A percentile compares a stretch with the other conserved stretches of the same genome.
phyloP scores from a whole-genome alignment of 2,113 vertebrate species.

The Spilogale gracilis region DNA sequence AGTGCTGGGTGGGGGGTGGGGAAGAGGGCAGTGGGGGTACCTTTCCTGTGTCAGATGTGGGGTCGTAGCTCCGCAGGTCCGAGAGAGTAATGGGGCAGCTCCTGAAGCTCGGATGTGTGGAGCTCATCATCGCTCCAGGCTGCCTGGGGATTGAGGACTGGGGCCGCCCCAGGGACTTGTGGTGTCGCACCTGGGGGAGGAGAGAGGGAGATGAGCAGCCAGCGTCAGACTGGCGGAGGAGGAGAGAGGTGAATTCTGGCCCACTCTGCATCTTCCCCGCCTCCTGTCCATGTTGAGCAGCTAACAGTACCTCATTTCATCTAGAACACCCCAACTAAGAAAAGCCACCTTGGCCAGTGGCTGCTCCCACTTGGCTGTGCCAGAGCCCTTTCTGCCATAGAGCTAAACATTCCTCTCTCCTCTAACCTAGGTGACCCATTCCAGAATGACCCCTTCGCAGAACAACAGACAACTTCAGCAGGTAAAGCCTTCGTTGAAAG shows the following conservation, averaged over 20 bases:
- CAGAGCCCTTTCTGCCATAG: not conserved
- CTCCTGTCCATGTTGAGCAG: rapidly evolving
- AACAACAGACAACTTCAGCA: constrained; percentile 90
- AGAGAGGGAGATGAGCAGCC: not conserved
- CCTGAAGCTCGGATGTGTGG: too few species aligned
- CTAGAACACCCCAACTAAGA: not conserved
- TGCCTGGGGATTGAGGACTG: not conserved
- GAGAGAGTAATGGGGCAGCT: not conserved
- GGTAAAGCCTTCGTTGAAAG: constrained; percentile 85
- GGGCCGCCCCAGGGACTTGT: not conserved
- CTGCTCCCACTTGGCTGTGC: not conserved
- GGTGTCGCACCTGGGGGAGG: not conserved
- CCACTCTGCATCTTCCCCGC: rapidly evolving
- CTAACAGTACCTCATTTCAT: not conserved
- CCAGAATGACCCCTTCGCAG: constrained; percentile 96
- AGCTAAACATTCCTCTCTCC: not conserved
- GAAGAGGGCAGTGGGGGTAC: not conserved
- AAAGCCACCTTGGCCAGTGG: not conserved
- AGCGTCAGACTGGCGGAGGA: not conserved
- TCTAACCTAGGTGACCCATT: constrained; percentile 93
- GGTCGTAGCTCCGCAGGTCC: not conserved
- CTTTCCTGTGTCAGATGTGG: not conserved
- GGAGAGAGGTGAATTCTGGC: not conserved
- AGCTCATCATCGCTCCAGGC: rapidly evolving
- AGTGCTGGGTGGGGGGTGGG: not conserved